These are phyloP conservation scores for Mixornis gularis DNA, from an alignment of 2,113 vertebrate species.

Conservation along the genomic window DNA sequence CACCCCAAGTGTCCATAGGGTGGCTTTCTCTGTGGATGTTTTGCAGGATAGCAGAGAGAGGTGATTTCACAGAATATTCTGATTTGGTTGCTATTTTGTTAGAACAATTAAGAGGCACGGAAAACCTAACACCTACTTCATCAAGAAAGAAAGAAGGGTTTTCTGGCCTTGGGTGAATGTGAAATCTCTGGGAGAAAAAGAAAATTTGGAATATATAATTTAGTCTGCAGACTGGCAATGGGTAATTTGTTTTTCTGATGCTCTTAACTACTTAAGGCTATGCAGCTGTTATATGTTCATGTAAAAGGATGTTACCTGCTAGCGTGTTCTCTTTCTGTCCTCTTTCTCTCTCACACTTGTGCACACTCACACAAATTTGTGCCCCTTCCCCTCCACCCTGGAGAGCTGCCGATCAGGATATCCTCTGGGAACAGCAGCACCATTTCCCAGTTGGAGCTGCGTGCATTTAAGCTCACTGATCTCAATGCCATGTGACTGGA, in stretches of 20 bases:
- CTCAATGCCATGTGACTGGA: background rate
- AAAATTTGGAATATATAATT: background rate
- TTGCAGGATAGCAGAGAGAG: background rate
- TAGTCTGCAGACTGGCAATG: background rate
- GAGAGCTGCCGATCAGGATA: background rate
- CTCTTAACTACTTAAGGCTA: background rate
- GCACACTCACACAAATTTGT: background rate
- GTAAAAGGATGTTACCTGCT: background rate
- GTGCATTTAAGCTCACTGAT: slow-evolving; percentile 29
- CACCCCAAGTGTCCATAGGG: background rate
- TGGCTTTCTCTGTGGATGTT: background rate
- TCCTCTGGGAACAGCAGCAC: background rate
- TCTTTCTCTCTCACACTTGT: background rate
- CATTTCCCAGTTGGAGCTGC: background rate
- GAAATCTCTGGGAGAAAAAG: background rate
- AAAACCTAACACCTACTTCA: background rate
- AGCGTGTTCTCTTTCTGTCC: background rate
- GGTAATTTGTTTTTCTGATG: background rate
- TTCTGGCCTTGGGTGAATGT: background rate
- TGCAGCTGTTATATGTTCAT: accelerated
- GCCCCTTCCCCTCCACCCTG: background rate
- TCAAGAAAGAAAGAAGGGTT: background rate
- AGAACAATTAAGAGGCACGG: background rate
- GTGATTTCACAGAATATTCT: background rate
- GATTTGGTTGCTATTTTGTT: background rate